Evolutionary conservation across 2,797 vertebrate genomes (phyloP), one percentile per base, ranked within the genome.

Genomic region (Eulemur albifrons): DNA sequence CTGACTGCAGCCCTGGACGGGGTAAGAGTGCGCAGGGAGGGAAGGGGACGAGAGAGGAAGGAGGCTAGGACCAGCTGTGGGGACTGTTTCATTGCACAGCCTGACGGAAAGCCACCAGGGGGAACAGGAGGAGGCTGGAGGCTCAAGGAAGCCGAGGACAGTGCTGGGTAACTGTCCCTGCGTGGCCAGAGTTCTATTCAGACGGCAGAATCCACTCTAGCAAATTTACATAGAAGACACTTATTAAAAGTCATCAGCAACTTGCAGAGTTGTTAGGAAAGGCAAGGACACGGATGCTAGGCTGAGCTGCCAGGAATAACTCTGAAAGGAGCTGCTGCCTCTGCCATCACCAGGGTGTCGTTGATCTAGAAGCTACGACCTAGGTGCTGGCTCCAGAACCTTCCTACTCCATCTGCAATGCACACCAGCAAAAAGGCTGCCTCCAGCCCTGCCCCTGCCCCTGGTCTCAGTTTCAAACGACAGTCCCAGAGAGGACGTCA

Each of bases 101-200:
- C 20, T 12, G 30, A 72, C 1, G 20, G 54, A 54, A 40, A 40
- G 70, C 43, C 57, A 45, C 27, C 30, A 23, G n/a, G 14, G 11
- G 50, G 27, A 7, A 21, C 15, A 72, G 38, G 23, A 79, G 35
- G 48, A 83, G 52, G 4, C 52, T 20, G 0, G 2, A 40, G 70
- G 40, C 94, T 52, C 35, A 35, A 43, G 61, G 13, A 88, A 70
- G 25, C 18, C 0, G 17, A 30, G 27, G 14, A 18, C 5, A 45
- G 15, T 23, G 18, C 13, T 35, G 11, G 11, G 43, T 50, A 18
- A 32, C 0, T 0, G 23, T 23, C 23, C 5, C 57, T 32, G 12
- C 35, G 35, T 23, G 30, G 63, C 30, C 14, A 27, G 15, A 17
- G 43, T 57, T 50, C 77, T 94, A 32, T 54, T 72, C 32, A 69